Evolutionary conservation across 2,888 invertebrate species (phyloP), one percentile per base, ranked within the genome.

Genomic region (Coecobrya sp.): DNA sequence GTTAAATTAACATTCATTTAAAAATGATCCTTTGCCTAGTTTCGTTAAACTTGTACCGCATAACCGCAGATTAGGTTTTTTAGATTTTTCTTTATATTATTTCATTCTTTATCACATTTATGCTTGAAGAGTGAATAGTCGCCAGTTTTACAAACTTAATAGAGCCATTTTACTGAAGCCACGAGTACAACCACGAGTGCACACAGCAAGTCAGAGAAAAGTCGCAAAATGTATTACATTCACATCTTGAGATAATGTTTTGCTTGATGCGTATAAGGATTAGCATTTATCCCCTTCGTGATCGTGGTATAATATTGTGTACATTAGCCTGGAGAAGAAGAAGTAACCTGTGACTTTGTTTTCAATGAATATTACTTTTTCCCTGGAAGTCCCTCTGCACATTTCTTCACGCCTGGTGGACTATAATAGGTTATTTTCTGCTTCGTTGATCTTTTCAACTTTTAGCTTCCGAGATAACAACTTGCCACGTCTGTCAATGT

Each of bases 351-450:
- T 49, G 76, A 76, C 25, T 76, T 30, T 82, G 42, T 82, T 82
- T 59, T 82, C 82, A 82, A 82, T 82, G 82, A 82, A 55, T 82
- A 82, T 82, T 82, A 82, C 59, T 85, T 85, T 85, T 85, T 85
- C 45, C 36, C 0, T 81, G 45, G 42, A 87, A 88, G 76, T 65
- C 62, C 30, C 81, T 62, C 45, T 30, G 52, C 79, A 22, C 62
- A 88, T 62, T 88, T 81, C 81, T 81, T 88, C 88, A 81, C 73
- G 88, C 88, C 81, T 81, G 88, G 45, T 65, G 25, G 42, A 76
- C 86, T 68, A 86, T 94, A 93, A 94, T 93, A 93, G 94, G 92
- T 93, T 94, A 94, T 94, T 94, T 94, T 94, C 94, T 91, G 90
- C 94, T 88, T 91, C 93, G 93, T 42, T 93, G 93, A 93, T 65